Evolutionary conservation across 2,888 invertebrate species (phyloP), one percentile per base, ranked within the genome.

Genomic region (Sinhomidia bicolor): DNA sequence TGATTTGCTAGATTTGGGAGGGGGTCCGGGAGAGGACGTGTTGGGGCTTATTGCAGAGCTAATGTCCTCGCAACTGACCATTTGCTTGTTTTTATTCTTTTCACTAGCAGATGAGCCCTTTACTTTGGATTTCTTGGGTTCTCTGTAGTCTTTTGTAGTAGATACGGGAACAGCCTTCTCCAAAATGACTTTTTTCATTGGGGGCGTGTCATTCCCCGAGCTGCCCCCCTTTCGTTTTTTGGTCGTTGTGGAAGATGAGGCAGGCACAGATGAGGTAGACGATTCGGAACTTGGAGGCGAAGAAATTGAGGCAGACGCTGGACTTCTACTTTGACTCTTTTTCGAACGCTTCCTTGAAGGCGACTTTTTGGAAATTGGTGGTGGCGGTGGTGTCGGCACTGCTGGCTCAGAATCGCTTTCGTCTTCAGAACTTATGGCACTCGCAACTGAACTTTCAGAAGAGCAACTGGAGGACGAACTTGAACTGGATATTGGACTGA

Each of bases 401-500:
- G 71, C 88, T 17, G 79, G 78, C 26, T 88, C 88, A 9, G 88
- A 85, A 44, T 89, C 85, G 23, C 85, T 87, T n/a, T 91, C 91
- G 12, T 91, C 89, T n/a, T 91, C 91, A 26, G 91, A 91, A 85
- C 90, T 91, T 88, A 89, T 90, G 89, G 90, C 91, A 91, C 90
- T 91, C 23, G 84, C 85, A 44, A 85, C 87, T 29, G 87, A 83
- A 57, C 86, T 81, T 23, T 85, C 88, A 1, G 91, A 88, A 10
- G 88, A 80, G 32, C 83, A 51, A 47, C 78, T 85, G 20, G 89
- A 89, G 6, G 90, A 90, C 7, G 89, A 89, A 57, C 89, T 89
- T 10, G 88, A 88, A 80, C 90, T 89, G 3, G 91, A 90, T 23
- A 90, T 89, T 20, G 92, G 90, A 65, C 92, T 92, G 4, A 88